phyloP scores from a whole-genome alignment of 2,797 vertebrate species.

The Ctenopoma multispine region DNA sequence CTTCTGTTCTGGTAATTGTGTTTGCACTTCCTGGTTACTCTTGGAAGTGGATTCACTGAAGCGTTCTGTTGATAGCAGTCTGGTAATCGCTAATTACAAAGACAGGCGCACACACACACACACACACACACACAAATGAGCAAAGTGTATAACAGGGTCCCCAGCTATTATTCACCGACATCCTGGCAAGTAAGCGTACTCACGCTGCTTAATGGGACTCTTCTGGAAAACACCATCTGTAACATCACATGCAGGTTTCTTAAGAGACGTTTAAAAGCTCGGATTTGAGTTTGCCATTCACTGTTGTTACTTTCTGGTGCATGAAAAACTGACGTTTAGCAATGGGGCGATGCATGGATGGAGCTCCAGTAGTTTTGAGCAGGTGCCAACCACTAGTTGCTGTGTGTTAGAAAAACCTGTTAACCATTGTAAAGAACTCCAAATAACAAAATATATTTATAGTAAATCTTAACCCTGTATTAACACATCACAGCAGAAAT shows the following conservation, averaged over 20 bases:
- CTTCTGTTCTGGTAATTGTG: constrained; percentile 76
- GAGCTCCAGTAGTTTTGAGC: background rate
- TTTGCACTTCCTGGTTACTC: constrained; percentile 77
- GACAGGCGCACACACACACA: constrained; percentile 40
- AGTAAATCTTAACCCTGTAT: background rate
- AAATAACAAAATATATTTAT: background rate
- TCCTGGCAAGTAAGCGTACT: constrained; percentile 53
- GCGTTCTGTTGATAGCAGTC: constrained; percentile 73
- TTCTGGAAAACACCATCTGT: constrained; percentile 33
- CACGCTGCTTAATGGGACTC: constrained; percentile 40
- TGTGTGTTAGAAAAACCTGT: constrained; percentile 1
- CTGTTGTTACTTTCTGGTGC: background rate
- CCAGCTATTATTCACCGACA: constrained; percentile 60
- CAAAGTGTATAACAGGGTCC: constrained; percentile 49
- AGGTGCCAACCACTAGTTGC: constrained; percentile 2
- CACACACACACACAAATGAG: constrained; percentile 52
- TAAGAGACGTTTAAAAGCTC: constrained; percentile 6
- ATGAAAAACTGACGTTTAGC: background rate
- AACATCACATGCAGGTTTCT: constrained; percentile 36
- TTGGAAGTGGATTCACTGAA: constrained; percentile 75
- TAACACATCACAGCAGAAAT: background rate
- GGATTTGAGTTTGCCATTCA: background rate
- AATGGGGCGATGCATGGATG: background rate
- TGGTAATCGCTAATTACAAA: constrained; percentile 77
- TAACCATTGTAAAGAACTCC: constrained; percentile 5